These are phyloP conservation scores for Cheilosia impressa DNA, from an alignment of 2,888 invertebrate genomes.

Conservation along the genomic window DNA sequence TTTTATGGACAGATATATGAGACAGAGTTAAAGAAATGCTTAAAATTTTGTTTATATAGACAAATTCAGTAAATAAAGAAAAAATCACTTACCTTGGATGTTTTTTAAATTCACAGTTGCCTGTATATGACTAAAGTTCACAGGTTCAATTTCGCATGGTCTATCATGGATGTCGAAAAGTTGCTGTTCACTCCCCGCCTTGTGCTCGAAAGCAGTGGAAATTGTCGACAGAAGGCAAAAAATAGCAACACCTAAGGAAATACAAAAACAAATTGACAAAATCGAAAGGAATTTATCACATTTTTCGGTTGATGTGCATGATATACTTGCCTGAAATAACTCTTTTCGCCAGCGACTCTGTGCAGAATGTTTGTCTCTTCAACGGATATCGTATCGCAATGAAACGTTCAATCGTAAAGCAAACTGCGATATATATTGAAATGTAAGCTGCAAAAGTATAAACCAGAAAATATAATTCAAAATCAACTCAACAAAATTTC, in stretches of 20 bases:
- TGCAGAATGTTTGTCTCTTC: conserved; percentile 88
- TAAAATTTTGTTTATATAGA: too few relatives aligned
- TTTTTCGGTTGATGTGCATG: background rate
- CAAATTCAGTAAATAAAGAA: too few relatives aligned
- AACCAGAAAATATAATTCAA: background rate
- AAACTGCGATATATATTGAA: conserved; percentile 90
- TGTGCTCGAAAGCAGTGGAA: conserved; percentile 88
- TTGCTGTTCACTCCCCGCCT: conserved; percentile 79
- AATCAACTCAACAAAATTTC: too few relatives aligned
- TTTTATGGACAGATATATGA: too few relatives aligned
- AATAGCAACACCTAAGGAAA: conserved; percentile 82
- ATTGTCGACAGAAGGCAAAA: conserved; percentile 87
- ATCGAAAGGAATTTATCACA: background rate
- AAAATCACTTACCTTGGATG: conserved; percentile 47
- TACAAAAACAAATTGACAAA: background rate
- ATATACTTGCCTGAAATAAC: conserved; percentile 84
- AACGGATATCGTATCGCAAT: conserved; percentile 91
- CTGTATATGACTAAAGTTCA: conserved; percentile 21
- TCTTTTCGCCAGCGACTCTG: conserved; percentile 88
- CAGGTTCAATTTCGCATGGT: conserved; percentile 77
- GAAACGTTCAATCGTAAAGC: conserved; percentile 90
- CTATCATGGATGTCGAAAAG: conserved; percentile 80
- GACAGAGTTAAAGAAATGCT: too few relatives aligned
- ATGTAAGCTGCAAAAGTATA: conserved; percentile 85
- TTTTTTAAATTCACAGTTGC: conserved; percentile 29